Base-by-base conservation (phyloP, 2,113 vertebrate species). In the Chaetorhynchus papuensis region DNA sequence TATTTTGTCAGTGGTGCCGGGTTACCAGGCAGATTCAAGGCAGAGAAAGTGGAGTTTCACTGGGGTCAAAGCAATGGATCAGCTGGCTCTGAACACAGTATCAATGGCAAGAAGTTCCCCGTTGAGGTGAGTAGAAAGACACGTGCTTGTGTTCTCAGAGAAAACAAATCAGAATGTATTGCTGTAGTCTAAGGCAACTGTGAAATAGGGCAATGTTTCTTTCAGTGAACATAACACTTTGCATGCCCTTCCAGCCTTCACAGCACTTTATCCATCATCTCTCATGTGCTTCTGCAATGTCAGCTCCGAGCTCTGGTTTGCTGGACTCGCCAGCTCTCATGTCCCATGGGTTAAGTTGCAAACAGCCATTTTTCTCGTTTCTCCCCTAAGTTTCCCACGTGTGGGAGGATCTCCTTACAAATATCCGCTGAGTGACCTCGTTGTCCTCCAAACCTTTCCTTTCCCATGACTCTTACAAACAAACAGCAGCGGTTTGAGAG, bases 1-100 rank as follows among this genome's bases (percentile, higher is more conserved):
- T 99, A 99, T 97, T 99, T 99, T 92, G 98, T 99, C 96, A 98
- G 98, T 7, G 99, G 99, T 26, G 99, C 99, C 0, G 99, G 99
- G 39, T 96, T 99, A 69, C 99, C 99, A 0, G 99, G 99, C 70
- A 98, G 99, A 95, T 99, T 99, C 97, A 99, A 99, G 96, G 99
- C 99, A 2, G 99, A 99, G 96, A 99, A 99, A 98, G 99, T 99
- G 83, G 99, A 99, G 94, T 99, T 99, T 96, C 99, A 99, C 90
- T 99, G 99, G 99, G 99, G 99, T 77, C 99, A 99, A 50, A 99
- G 98, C 97, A 99, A 99, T 8, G 99, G 98, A 65, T 99, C 99
- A 0, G 98, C 98, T 0, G 99, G 99, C 80, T 99, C 99, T 3
- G 99, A 99, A 56, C 99, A 99, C 98, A 99, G 99, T 96, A 97